Base-by-base conservation (phyloP, 2,113 vertebrate species). In the Pseudorectes ferrugineus region DNA sequence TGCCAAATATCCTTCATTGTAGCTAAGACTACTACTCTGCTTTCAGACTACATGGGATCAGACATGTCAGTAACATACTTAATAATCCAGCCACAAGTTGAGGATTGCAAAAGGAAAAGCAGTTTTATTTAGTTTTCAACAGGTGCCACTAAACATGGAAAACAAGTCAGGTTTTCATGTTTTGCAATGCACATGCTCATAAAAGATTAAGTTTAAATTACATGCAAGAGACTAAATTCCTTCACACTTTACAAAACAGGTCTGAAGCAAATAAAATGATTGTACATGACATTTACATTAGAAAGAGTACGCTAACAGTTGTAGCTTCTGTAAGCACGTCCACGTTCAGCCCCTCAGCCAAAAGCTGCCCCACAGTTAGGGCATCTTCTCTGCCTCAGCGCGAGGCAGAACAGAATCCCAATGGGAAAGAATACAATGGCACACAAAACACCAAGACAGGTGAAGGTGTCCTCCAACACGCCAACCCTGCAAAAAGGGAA, bases 391-490 rank as follows among this genome's bases (percentile, higher is more conserved):
- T 99, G 99, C 95, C 99, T 98, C 98, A 99, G 97, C 19, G 98
- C 99, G 16, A 99, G 98, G 96, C 99, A 99, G 98, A 99, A 99
- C 88, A 99, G 98, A 95, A 99, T 98, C 58, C 99, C 99, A 86
- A 99, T 98, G 14, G 99, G 99, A 94, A 99, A 99, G 97, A 99
- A 98, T 87, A 99, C 97, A 96, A 99, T 99, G 98, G 99, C 99
- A 95, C 99, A 98, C 87, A 99, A 82, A 97, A 99, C 98, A 63
- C 99, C 99, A 67, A 99, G 97, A 88, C 99, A 99, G 93, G 99
- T 99, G 98, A 99, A 99, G 91, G 99, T 99, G 66, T 99, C 99
- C 97, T 99, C 99, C 98, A 99, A 96, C 71, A 99, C 99, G 12
- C 99, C 99, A 46, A 99, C 99, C 97, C 99, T 99, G 98, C 5